phyloP scores from a whole-genome alignment of 2,888 invertebrate species.

The Plebejus melissa region DNA sequence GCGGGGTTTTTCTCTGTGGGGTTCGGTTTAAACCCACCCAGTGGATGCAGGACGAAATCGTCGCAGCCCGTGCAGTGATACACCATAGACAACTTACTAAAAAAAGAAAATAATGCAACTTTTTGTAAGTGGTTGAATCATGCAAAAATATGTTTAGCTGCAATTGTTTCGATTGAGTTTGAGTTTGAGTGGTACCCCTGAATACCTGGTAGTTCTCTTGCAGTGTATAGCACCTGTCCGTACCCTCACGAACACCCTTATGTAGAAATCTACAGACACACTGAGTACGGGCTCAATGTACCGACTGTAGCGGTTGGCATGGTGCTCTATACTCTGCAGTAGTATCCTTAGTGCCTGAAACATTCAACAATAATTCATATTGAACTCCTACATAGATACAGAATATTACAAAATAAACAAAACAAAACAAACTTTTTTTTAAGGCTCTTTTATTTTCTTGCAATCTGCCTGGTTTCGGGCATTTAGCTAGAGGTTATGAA shows the following conservation, averaged over 20 bases:
- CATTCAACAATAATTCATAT: not conserved
- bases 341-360: constrained; percentile 93
- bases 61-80: constrained; percentile 96
- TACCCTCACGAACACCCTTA: constrained; percentile 94
- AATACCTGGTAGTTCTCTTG: constrained; percentile 89
- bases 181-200: not conserved
- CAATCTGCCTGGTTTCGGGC: no score
- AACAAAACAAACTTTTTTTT: no score
- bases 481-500: no score
- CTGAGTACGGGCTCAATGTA: constrained; percentile 95
- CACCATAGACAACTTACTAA: constrained; percentile 90
- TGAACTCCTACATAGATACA: not conserved
- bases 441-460: no score
- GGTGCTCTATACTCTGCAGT: constrained; percentile 92
- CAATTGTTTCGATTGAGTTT: not conserved
- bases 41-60: constrained; percentile 85
- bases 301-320: constrained; percentile 95
- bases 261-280: constrained; percentile 97
- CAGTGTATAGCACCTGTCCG: constrained; percentile 89
- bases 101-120: constrained; percentile 30
- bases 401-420: no score
- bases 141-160: not conserved
- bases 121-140: not conserved
- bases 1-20: constrained; percentile 76
- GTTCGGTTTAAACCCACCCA: constrained; percentile 82